A percentile compares a stretch with the other conserved stretches of the same genome.
Conservation (phyloP, 2,113 vertebrate species). For the Girardinichthys multiradiatus region DNA sequence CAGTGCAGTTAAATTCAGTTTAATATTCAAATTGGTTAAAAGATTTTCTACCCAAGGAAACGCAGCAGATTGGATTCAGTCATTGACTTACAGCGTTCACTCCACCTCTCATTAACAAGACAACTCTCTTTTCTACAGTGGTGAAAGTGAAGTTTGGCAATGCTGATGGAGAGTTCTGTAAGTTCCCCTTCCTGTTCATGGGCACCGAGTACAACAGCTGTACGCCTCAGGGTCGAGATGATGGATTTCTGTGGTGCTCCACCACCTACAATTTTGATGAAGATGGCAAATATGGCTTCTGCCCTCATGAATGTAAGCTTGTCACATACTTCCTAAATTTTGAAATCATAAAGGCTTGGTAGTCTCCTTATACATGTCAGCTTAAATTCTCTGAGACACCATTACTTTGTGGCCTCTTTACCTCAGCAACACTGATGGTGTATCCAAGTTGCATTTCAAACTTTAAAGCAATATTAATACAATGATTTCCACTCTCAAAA, state of each 20-base stretch:
- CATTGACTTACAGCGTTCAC: too few species aligned
- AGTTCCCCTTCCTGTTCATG: slow-evolving; percentile 94
- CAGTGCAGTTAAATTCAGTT: too few species aligned
- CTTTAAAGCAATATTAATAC: not conserved
- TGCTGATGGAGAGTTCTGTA: slow-evolving; percentile 95
- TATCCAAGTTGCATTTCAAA: slow-evolving; percentile 19
- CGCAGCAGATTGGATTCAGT: too few species aligned
- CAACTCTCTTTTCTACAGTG: slow-evolving; percentile 76
- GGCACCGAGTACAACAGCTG: slow-evolving; percentile 95
- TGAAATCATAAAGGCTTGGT: not conserved
- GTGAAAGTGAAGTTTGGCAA: slow-evolving; percentile 96
- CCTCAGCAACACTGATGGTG: not conserved
- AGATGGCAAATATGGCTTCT: slow-evolving; percentile 97
- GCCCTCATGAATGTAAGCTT: slow-evolving; percentile 95
- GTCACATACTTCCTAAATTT: not conserved
- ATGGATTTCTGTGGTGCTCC: slow-evolving; percentile 97
- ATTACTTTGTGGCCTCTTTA: not conserved
- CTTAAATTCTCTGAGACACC: not conserved
- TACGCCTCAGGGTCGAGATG: slow-evolving; percentile 87
- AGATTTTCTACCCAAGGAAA: too few species aligned
- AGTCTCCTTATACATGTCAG: not conserved
- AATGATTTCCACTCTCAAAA: not conserved
- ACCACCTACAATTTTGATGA: slow-evolving; percentile 94
- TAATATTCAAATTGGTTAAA: too few species aligned
- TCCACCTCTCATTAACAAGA: too few species aligned